Conservation (phyloP, 37 sponge, comb jelly and placozoan species). For the Corticium candelabrum region DNA sequence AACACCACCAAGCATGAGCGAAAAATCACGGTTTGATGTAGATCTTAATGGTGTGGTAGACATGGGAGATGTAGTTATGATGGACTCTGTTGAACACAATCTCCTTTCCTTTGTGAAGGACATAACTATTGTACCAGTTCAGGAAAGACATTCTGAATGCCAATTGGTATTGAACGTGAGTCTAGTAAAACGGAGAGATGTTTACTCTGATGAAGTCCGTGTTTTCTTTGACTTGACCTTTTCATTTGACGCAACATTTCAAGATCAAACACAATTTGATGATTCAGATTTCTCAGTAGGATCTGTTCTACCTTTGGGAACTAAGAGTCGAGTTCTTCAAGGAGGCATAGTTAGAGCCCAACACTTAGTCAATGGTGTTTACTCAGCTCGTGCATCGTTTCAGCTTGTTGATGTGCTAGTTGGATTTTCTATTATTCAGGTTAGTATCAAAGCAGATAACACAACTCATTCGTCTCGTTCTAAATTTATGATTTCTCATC, state of each 20-base stretch:
- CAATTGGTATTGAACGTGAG: background rate
- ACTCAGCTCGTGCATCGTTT: background rate
- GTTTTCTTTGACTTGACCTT: background rate
- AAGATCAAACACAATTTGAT: background rate
- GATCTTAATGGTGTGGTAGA: background rate
- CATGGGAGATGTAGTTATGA: background rate
- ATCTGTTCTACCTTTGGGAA: background rate
- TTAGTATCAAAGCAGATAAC: background rate
- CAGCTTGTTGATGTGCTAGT: background rate
- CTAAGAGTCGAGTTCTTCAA: background rate
- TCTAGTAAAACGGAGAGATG: background rate
- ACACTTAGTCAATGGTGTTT: background rate
- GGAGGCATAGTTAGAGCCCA: background rate
- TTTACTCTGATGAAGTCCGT: no score
- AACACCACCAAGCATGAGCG: no score
- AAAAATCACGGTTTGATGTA: background rate
- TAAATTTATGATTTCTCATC: background rate
- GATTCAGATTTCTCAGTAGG: background rate
- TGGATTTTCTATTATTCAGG: background rate
- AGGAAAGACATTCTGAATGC: background rate
- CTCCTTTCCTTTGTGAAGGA: background rate
- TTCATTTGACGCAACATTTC: background rate
- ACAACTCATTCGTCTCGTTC: background rate
- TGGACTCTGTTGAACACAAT: background rate
- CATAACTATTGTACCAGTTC: slow-evolving; percentile 1